Percentiles rank a stretch among this genome's conserved stretches.
Evolutionary conservation across 2,113 vertebrate species (phyloP).

Genomic region (Malurus melanocephalus): DNA sequence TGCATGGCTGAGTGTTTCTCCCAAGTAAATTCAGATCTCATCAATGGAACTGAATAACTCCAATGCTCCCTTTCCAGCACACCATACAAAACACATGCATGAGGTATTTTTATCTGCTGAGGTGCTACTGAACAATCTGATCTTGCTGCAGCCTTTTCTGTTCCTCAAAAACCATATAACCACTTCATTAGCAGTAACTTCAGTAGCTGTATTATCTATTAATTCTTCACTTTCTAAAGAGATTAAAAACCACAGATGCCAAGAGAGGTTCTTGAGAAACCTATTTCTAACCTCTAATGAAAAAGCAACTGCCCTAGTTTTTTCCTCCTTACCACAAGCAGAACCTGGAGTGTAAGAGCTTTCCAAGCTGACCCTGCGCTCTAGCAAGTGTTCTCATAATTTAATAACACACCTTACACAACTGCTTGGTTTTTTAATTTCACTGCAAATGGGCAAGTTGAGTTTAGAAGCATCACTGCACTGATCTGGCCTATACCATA

Average conservation of each 20-base stretch:
- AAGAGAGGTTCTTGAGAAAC: not conserved
- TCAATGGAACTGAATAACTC: not conserved
- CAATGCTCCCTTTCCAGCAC: not conserved
- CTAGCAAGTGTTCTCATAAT: not conserved
- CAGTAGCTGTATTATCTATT: not conserved
- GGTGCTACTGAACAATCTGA: not conserved
- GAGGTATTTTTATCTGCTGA: not conserved
- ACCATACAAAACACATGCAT: not conserved
- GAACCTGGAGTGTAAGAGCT: not conserved
- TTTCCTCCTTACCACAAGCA: not conserved
- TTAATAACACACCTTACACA: not conserved
- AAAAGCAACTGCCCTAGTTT: not conserved
- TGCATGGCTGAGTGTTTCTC: not conserved
- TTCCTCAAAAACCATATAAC: not conserved
- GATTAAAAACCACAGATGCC: conserved; percentile 28
- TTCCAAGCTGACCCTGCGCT: not conserved
- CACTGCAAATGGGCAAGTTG: not conserved
- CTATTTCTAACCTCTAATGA: not conserved
- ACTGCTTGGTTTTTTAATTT: not conserved
- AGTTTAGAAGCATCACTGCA: not conserved
- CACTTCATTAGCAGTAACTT: not conserved
- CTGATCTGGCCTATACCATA: not conserved
- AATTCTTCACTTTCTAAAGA: not conserved
- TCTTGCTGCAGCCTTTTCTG: not conserved
- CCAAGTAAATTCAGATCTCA: not conserved